Conservation (phyloP, 2,888 invertebrate species). For the Sylvicola fuscatus region DNA sequence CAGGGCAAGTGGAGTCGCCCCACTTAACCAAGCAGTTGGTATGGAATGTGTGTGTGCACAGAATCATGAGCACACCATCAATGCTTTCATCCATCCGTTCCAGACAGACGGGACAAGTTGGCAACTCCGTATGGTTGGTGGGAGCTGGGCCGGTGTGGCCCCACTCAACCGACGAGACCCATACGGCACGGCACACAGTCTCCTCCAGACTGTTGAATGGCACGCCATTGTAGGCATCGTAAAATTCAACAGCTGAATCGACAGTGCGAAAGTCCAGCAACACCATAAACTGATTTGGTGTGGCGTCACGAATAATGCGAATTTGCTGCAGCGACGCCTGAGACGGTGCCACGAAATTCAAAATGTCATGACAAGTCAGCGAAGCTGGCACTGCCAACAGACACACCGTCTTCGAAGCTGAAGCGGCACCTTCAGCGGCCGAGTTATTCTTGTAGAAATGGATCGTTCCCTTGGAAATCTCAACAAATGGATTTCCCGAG, state of each 20-base stretch:
- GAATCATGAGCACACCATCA: constrained; percentile 88
- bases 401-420: constrained; percentile 69
- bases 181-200: constrained; percentile 80
- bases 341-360: constrained; percentile 87
- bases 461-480: constrained; percentile 88
- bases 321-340: constrained; percentile 78
- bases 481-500: constrained; percentile 92
- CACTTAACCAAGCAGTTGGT: constrained; percentile 88
- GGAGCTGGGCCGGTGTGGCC: constrained; percentile 47
- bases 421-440: constrained; percentile 49
- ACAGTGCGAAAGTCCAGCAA: constrained; percentile 64
- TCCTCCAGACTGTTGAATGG: constrained; percentile 89
- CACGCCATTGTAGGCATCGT: constrained; percentile 76
- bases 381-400: constrained; percentile 77
- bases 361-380: constrained; percentile 78
- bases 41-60: constrained; percentile 98
- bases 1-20: constrained; percentile 94
- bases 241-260: constrained; percentile 77
- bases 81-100: constrained; percentile 98
- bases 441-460: constrained; percentile 84
- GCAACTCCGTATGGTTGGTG: constrained; percentile 77
- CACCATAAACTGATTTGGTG: constrained; percentile 96
- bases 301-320: constrained; percentile 74
- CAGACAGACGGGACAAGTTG: constrained; percentile 64
- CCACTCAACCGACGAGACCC: constrained; percentile 84